phyloP scores from a whole-genome alignment of 2,888 invertebrate species.

The Nebria salina region DNA sequence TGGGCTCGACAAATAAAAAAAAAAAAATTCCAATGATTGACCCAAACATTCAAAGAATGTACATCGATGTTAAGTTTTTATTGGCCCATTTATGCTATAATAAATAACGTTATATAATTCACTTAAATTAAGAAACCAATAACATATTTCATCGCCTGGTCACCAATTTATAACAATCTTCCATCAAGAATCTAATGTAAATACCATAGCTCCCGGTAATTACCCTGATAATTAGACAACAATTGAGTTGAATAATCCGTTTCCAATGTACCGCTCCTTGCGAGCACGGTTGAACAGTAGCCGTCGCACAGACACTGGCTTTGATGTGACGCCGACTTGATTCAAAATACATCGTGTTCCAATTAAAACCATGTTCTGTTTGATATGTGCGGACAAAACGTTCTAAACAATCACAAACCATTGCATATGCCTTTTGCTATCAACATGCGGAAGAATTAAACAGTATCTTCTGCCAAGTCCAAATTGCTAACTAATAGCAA shows the following conservation, averaged over 20 bases:
- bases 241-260: not conserved
- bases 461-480: not conserved
- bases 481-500: not conserved
- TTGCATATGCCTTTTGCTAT: not conserved
- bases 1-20: not conserved
- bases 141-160: not conserved
- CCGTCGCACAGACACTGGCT: not conserved
- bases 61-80: not conserved
- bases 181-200: not conserved
- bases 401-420: not conserved
- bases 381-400: slow-evolving; percentile 1
- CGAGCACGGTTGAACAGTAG: not conserved
- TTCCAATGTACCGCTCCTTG: not conserved
- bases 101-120: not conserved
- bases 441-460: not conserved
- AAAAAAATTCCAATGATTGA: not conserved
- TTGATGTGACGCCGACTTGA: not conserved
- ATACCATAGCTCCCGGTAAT: not conserved
- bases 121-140: not conserved
- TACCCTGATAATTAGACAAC: not conserved
- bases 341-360: slow-evolving; percentile 37
- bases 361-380: slow-evolving; percentile 24
- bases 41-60: not conserved
- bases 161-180: not conserved
- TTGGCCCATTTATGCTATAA: not conserved